These are phyloP conservation scores for Peromyscus californicus DNA, from an alignment of 2,113 vertebrate species.

Conservation along the genomic window DNA sequence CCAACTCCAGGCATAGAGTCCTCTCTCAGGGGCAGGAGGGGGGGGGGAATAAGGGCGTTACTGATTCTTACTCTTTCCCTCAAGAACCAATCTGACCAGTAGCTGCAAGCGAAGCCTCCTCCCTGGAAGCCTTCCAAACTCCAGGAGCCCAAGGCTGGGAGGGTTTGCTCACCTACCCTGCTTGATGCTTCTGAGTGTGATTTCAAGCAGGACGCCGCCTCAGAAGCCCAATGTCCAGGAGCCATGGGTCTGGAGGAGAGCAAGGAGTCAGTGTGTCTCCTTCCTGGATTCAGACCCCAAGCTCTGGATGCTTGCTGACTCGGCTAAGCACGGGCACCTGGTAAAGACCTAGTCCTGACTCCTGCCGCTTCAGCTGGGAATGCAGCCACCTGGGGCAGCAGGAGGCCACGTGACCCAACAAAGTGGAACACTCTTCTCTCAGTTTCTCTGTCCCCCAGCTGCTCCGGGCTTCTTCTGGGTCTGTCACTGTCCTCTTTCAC, in stretches of 20 bases:
- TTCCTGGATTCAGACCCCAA: not conserved
- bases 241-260: not conserved
- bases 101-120: not conserved
- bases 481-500: not conserved
- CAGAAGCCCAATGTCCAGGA: not conserved
- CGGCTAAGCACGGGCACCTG: not conserved
- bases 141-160: not conserved
- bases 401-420: not conserved
- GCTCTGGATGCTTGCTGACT: not conserved
- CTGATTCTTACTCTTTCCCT: no score
- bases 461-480: not conserved
- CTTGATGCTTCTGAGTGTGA: not conserved
- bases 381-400: not conserved
- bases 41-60: not conserved
- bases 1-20: not conserved
- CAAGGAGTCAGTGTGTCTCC: not conserved
- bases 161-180: not conserved
- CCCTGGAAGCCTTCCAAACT: not conserved
- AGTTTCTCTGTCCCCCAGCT: not conserved
- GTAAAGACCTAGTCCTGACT: not conserved
- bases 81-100: not conserved
- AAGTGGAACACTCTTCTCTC: not conserved
- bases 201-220: not conserved
- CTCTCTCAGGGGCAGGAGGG: not conserved
- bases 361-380: not conserved